A percentile compares a stretch with the other conserved stretches of the same genome.
These are phyloP conservation scores for Trogon melanurus DNA, from an alignment of 2,113 vertebrate species.

Conservation along the genomic window DNA sequence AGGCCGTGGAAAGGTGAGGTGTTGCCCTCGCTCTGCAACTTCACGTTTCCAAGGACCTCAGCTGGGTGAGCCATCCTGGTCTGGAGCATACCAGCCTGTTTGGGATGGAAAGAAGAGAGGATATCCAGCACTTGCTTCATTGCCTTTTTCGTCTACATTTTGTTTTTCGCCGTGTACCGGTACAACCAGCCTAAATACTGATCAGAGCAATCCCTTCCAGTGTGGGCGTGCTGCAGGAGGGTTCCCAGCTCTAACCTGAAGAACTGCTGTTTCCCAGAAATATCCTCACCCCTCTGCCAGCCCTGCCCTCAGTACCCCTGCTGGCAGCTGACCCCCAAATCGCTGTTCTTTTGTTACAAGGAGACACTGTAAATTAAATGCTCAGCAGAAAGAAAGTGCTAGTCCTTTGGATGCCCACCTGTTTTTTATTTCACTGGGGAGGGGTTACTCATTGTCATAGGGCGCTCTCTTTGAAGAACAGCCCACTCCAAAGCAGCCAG, in stretches of 20 bases:
- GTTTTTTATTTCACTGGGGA: constrained; percentile 32
- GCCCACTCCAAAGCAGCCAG: not conserved
- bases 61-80: not conserved
- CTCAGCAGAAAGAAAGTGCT: not conserved
- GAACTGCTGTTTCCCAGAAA: not conserved
- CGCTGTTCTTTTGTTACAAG: not conserved
- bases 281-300: not conserved
- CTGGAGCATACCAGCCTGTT: not conserved
- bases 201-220: not conserved
- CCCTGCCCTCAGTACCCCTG: accelerated
- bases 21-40: not conserved
- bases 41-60: not conserved
- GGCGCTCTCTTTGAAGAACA: constrained; percentile 10
- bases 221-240: accelerated
- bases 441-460: not conserved
- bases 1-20: not conserved
- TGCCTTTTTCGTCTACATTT: not conserved
- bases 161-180: not conserved
- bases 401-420: constrained; percentile 3
- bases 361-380: not conserved
- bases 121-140: not conserved
- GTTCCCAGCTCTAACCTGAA: not conserved
- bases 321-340: not conserved
- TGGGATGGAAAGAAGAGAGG: not conserved
- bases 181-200: not conserved